Conservation (phyloP, 2,113 vertebrate species). For the Nibea albiflora region DNA sequence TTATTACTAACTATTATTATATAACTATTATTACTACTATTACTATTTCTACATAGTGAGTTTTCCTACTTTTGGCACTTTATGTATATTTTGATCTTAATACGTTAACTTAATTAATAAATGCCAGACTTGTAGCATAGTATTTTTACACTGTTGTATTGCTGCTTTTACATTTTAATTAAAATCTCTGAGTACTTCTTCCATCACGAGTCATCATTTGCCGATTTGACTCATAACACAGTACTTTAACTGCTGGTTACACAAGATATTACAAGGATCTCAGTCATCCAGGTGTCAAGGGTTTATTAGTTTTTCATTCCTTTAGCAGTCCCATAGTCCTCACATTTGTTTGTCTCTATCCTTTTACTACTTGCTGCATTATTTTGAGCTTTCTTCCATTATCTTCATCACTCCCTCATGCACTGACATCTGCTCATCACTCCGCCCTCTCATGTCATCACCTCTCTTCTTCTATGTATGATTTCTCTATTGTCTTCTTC, state of each 20-base stretch:
- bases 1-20: no score
- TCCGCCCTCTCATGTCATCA: constrained; percentile 46
- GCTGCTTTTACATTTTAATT: no score
- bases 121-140: no score
- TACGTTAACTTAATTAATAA: no score
- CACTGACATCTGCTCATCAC: constrained; percentile 45
- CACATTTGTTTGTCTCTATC: constrained; percentile 15
- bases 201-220: neutral
- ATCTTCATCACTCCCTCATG: constrained; percentile 22
- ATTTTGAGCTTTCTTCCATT: constrained; percentile 10
- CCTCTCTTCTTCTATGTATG: constrained; percentile 21
- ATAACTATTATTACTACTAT: no score
- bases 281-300: constrained; percentile 8
- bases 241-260: neutral
- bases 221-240: neutral
- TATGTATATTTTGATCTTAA: no score
- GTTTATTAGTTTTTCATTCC: neutral
- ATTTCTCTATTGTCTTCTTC: constrained; percentile 64
- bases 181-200: no score
- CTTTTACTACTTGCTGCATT: neutral
- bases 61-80: no score
- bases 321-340: constrained; percentile 25
- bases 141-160: no score
- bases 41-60: no score
- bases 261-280: neutral